Base-by-base conservation (phyloP, 2,888 invertebrate genomes). In the Drosophila phalerata region DNA sequence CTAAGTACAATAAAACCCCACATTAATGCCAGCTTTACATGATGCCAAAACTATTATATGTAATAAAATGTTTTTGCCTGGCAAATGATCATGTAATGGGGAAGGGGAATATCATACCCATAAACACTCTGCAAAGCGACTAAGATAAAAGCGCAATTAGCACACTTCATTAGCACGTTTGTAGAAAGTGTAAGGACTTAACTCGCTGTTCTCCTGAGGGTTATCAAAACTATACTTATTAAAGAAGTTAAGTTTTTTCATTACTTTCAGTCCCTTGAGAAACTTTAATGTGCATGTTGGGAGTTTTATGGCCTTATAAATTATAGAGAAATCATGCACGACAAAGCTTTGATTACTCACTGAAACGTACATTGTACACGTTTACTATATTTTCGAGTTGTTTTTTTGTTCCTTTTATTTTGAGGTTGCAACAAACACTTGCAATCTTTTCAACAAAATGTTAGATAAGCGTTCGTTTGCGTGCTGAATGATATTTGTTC, bases 391-490 rank as follows among this genome's bases (percentile, higher is more conserved):
- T 15, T 62, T 28, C 11, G 10, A 38, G 3, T 25, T 10, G 40
- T 34, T 8, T 30, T 28, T 15, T 8, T 30, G 1, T 11, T 17
- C 22, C 22, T 8, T 34, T 37, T 22, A 45, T 48, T 55, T 10
- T 45, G 42, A 9, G 53, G 22, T 57, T 40, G 57, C 37, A 15
- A 15, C 47, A 65, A 66, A 62, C 53, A 61, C 62, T 53, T 48
- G 5, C 25, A 40, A 64, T 34, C 19, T 67, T 72, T 66, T 15
- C 30, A 60, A 65, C 73, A 75, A 69, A 81, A 68, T 73, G 58
- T 69, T 76, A 73, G 75, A 73, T 83, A 86, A 88, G 86, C 65
- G 66, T 67, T 73, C 53, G 73, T 75, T 88, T 79, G 89, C 89
- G 85, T 85, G 89, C 42, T 55, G 34, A 67, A 71, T 71, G 62